Base-by-base conservation (phyloP, 1,140 invertebrate genomes). In the Grapholita molesta region DNA sequence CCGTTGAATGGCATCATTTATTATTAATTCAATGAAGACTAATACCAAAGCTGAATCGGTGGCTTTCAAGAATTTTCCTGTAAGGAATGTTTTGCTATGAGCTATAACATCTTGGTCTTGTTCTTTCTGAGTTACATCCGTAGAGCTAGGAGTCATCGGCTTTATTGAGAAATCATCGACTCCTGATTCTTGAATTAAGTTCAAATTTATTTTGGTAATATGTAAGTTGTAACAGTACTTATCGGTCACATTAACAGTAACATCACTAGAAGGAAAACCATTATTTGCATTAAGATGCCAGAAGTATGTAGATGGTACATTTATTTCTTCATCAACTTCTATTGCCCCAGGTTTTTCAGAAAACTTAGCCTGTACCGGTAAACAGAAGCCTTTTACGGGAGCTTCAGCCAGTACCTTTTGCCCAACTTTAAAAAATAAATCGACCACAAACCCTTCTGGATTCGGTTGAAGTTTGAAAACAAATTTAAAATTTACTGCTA, bases 341-440 rank as follows among this genome's bases (percentile, higher is more conserved):
- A 85, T 72, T 11, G 12, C 67, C 67, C 66, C 71, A 4, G 53
- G 11, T 72, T 64, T 66, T 12, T 38, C 25, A 70, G 75, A 77
- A 42, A 76, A 53, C 5, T 0, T 52, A 57, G 69, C 70, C 28
- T 64, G 12, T 42, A 91, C 69, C 61, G 76, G 83, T 64, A 91
- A 71, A 35, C 38, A 69, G 9, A 85, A 70, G 6, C 67, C 42
- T 75, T 86, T 75, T 30, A 69, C 61, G 24, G 72, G 65, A 68
- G 53, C 42, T 24, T 77, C 55, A 21, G 64, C 38, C 24, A 75
- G 53, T 24, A 78, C 66, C 69, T 80, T 81, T 66, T 71, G 70
- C n/a, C 82, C 70, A 23, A 85, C 70, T 80, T 67, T 84, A 71
- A 88, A 89, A 78, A 65, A 76, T 25, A 88, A 52, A 9, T 32